A percentile compares a stretch with the other conserved stretches of the same genome.
Conservation (phyloP, 2,113 vertebrate species). For the Chinchilla lanigera region DNA sequence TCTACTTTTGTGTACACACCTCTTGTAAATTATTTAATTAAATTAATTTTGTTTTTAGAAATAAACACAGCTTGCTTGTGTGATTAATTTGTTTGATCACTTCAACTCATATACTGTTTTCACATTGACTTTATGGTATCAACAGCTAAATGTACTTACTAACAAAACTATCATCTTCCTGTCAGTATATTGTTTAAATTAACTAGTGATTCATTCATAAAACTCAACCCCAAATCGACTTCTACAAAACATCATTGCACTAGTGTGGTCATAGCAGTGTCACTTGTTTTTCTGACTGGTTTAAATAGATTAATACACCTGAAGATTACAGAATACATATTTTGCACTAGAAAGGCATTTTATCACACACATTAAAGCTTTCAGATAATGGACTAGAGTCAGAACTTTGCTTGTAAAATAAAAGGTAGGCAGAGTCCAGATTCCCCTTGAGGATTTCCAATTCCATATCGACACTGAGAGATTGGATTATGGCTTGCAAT, state of each 20-base stretch:
- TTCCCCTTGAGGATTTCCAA: neutral
- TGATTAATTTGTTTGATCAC: neutral
- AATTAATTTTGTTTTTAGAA: neutral
- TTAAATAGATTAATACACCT: constrained; percentile 29
- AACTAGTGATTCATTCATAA: constrained; percentile 7
- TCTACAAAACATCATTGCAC: neutral
- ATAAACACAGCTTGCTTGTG: neutral
- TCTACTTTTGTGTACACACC: neutral
- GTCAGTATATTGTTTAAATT: neutral
- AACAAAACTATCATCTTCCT: constrained; percentile 32
- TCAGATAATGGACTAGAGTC: neutral
- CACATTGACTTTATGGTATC: neutral
- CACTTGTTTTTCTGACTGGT: neutral
- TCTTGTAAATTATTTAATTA: neutral
- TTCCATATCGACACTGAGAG: neutral
- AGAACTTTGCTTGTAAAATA: constrained; percentile 30
- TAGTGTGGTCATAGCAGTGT: neutral
- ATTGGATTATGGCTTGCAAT: neutral
- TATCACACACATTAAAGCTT: constrained; percentile 29
- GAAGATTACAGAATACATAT: constrained; percentile 12
- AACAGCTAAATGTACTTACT: neutral
- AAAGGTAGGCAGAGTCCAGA: constrained; percentile 5
- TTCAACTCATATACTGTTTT: neutral
- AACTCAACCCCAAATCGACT: neutral
- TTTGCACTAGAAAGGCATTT: neutral